These are phyloP conservation scores for Chionoecetes opilio DNA, from an alignment of 1,140 invertebrate genomes.

Conservation along the genomic window DNA sequence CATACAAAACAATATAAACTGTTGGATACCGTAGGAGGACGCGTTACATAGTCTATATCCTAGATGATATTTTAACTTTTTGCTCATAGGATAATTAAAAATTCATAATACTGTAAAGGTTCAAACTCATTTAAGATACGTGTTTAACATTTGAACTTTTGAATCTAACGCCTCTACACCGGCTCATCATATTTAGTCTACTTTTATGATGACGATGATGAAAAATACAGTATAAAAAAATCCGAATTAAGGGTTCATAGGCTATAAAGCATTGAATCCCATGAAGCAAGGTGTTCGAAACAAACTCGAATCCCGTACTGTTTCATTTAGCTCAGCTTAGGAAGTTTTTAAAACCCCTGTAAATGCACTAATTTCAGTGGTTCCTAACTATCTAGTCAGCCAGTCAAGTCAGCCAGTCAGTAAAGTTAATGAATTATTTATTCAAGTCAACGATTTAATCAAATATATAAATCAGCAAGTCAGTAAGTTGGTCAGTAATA, in stretches of 20 bases:
- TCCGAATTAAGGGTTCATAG: too few relatives aligned
- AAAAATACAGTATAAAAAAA: too few relatives aligned
- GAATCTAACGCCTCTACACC: neutral
- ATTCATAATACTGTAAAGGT: neutral
- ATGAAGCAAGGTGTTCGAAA: neutral
- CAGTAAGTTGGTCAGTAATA: too few relatives aligned
- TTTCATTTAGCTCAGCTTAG: neutral
- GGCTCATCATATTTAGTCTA: neutral
- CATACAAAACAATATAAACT: slow-evolving; percentile 12
- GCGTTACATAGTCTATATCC: slow-evolving; percentile 20
- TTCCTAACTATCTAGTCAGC: neutral
- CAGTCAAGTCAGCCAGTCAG: neutral
- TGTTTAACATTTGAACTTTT: neutral
- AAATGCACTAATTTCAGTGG: neutral
- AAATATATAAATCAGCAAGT: neutral
- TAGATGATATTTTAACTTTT: neutral
- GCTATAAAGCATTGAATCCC: too few relatives aligned
- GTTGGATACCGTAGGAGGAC: neutral
- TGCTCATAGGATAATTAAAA: neutral
- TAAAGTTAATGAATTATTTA: neutral
- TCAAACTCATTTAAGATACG: neutral
- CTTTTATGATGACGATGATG: slow-evolving; percentile 14
- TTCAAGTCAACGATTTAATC: neutral
- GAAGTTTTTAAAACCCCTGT: neutral
- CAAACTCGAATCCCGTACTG: neutral